These are phyloP conservation scores for Holothuria leucospilota DNA, from an alignment of 53 echinoderm and acorn worm species.

Conservation along the genomic window DNA sequence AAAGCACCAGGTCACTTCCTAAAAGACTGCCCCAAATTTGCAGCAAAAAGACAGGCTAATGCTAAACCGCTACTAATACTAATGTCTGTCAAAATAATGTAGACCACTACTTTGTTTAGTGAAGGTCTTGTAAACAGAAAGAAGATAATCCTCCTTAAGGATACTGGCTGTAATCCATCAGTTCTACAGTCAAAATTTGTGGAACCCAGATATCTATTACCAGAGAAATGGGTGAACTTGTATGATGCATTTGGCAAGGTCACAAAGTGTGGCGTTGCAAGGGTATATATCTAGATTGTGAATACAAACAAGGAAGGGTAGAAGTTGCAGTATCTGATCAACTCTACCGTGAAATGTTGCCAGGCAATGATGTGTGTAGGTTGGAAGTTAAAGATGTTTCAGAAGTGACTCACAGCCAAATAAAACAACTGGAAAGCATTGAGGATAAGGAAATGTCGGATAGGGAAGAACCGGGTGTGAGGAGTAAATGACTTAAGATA, in stretches of 20 bases:
- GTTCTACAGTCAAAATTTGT: not conserved
- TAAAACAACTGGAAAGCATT: not conserved
- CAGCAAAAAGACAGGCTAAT: not conserved
- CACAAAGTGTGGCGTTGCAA: not conserved
- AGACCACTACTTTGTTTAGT: not conserved
- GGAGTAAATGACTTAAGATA: not conserved
- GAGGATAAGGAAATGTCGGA: not conserved
- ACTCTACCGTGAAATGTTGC: slow-evolving; percentile 1
- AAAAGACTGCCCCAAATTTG: not conserved
- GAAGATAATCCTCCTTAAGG: not conserved
- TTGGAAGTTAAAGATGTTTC: not conserved
- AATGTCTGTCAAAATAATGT: not conserved
- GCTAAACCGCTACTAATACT: not conserved
- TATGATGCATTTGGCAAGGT: too few relatives aligned
- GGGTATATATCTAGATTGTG: not conserved
- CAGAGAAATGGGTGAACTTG: not conserved
- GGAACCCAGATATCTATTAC: not conserved
- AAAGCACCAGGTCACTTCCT: not conserved
- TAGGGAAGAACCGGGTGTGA: not conserved
- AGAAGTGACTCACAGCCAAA: not conserved
- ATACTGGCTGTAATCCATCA: not conserved
- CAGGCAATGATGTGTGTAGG: not conserved
- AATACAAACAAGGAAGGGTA: not conserved
- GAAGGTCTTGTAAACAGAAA: not conserved
- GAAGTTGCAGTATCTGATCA: not conserved